phyloP scores from a whole-genome alignment of 2,888 invertebrate species.

The Xanthorhoe spadicearia region DNA sequence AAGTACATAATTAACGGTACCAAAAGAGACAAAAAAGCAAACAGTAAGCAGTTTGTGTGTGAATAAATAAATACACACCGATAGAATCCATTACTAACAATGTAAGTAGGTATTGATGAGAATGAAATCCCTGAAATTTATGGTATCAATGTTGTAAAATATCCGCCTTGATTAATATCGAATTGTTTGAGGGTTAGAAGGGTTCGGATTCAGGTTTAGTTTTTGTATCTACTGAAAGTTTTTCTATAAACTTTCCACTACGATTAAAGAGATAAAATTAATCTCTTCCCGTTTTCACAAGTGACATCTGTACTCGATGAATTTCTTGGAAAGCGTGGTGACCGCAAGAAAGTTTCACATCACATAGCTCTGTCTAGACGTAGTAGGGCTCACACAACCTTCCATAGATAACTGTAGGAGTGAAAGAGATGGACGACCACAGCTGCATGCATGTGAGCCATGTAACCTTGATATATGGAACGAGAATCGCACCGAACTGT shows the following conservation, averaged over 20 bases:
- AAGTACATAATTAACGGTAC: too few relatives aligned
- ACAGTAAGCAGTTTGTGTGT: not conserved
- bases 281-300: slow-evolving; percentile 36
- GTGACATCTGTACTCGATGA: slow-evolving; percentile 48
- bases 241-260: not conserved
- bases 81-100: not conserved
- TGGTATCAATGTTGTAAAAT: not conserved
- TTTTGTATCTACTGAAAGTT: too few relatives aligned
- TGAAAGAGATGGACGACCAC: slow-evolving; percentile 55
- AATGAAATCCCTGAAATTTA: not conserved
- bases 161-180: not conserved
- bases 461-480: slow-evolving; percentile 78
- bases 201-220: too few relatives aligned
- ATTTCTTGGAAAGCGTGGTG: slow-evolving; percentile 61
- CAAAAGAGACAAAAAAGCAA: not conserved
- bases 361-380: slow-evolving; percentile 64
- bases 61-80: not conserved
- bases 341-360: slow-evolving; percentile 70
- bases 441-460: slow-evolving; percentile 69
- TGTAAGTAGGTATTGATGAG: not conserved
- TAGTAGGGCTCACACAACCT: slow-evolving; percentile 50
- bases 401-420: slow-evolving; percentile 53
- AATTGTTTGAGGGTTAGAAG: not conserved
- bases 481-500: slow-evolving; percentile 63
- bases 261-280: slow-evolving; percentile 2